Evolutionary conservation across 2,888 invertebrate species (phyloP).

Genomic region (Diabrotica balteata): DNA sequence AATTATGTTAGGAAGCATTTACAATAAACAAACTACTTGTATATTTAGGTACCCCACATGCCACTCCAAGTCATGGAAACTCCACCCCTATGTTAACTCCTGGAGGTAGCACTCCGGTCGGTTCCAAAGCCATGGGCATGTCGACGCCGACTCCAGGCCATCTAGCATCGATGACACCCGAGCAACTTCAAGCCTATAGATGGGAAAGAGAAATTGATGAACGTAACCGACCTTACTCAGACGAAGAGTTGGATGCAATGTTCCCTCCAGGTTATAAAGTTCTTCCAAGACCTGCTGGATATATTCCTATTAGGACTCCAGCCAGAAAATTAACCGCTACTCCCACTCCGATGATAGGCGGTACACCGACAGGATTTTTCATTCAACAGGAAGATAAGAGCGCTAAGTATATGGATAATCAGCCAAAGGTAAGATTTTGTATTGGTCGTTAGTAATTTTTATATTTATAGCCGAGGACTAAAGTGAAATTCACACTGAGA

Average conservation of each 20-base stretch:
- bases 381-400: slow-evolving; percentile 91
- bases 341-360: slow-evolving; percentile 92
- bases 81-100: slow-evolving; percentile 76
- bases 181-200: slow-evolving; percentile 96
- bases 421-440: slow-evolving; percentile 70
- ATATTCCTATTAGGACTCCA: slow-evolving; percentile 96
- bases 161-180: slow-evolving; percentile 97
- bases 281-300: slow-evolving; percentile 65
- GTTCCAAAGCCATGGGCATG: slow-evolving; percentile 97
- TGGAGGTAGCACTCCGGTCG: slow-evolving; percentile 85
- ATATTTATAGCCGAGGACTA: too few species aligned
- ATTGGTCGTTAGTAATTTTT: too few species aligned
- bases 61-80: slow-evolving; percentile 67
- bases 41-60: slow-evolving; percentile 57
- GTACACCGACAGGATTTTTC: slow-evolving; percentile 90
- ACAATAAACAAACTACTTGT: neutral
- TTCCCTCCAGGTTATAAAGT: slow-evolving; percentile 97
- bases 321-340: slow-evolving; percentile 97
- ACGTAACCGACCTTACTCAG: slow-evolving; percentile 92
- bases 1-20: too few species aligned
- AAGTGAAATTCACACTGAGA: too few species aligned
- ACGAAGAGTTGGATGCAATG: slow-evolving; percentile 96
- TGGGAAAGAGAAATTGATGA: slow-evolving; percentile 99
- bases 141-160: slow-evolving; percentile 98
- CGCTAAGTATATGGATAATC: slow-evolving; percentile 91